phyloP scores from a whole-genome alignment of 2,113 vertebrate species.

The Neopipo cinnamomea region DNA sequence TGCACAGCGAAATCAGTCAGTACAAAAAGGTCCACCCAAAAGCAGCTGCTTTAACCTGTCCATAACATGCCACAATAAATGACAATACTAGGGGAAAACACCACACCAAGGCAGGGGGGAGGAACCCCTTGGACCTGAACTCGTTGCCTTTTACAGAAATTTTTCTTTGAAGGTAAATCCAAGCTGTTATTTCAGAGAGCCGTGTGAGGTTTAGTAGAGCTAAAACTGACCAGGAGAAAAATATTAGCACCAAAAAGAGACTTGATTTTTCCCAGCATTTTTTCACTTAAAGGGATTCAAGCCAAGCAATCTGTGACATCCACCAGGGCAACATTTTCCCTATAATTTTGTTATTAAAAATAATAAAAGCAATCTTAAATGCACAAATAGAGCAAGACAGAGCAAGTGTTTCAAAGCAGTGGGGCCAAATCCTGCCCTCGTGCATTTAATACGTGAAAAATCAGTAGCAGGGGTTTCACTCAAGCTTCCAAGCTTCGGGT shows the following conservation, averaged over 20 bases:
- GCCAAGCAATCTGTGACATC: neutral
- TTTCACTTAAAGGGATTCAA: neutral
- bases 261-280: neutral
- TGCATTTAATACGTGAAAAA: accelerated
- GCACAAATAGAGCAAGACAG: neutral
- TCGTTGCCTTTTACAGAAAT: neutral
- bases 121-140: neutral
- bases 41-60: neutral
- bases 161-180: neutral
- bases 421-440: neutral
- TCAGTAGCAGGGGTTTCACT: neutral
- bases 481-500: neutral
- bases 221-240: neutral
- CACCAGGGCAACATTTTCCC: too few relatives aligned
- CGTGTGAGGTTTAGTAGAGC: too few relatives aligned
- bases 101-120: accelerated
- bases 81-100: neutral
- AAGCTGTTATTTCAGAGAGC: neutral
- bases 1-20: accelerated
- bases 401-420: neutral
- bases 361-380: too few relatives aligned
- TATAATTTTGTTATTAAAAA: neutral
- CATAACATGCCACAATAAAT: accelerated
- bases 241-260: neutral
- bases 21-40: too few relatives aligned